phyloP scores from a whole-genome alignment of 2,797 vertebrate genomes.

The Microtus obscurus region DNA sequence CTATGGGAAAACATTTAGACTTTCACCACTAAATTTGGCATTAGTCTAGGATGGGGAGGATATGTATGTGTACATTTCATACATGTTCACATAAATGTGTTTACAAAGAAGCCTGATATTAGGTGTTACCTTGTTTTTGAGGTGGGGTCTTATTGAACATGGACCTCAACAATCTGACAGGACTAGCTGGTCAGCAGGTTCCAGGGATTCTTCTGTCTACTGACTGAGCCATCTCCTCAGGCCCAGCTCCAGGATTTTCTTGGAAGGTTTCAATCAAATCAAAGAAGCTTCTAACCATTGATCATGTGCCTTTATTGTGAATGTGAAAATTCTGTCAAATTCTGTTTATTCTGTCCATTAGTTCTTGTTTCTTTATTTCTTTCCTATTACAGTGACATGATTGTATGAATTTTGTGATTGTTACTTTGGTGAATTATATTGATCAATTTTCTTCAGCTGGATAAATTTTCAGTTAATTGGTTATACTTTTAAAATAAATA shows the following conservation, averaged over 20 bases:
- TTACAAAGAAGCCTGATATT: not conserved
- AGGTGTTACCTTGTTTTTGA: not conserved
- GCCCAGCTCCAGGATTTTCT: not conserved
- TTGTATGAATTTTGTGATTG: not conserved
- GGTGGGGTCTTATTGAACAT: not conserved
- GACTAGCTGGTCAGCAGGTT: not conserved
- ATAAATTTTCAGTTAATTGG: slow-evolving; percentile 7
- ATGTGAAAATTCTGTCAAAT: slow-evolving; percentile 7
- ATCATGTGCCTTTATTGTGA: slow-evolving; percentile 17
- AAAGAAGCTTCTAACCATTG: not conserved
- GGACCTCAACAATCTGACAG: not conserved
- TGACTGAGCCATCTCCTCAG: not conserved
- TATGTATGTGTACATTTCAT: not conserved
- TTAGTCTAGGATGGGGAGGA: not conserved
- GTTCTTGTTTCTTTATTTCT: not conserved
- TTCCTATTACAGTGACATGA: slow-evolving; percentile 19
- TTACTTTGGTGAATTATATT: not conserved
- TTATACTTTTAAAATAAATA: not conserved
- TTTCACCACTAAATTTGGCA: not conserved
- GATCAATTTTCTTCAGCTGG: slow-evolving; percentile 18
- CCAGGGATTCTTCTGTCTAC: not conserved
- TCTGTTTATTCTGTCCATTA: not conserved
- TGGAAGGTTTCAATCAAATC: not conserved
- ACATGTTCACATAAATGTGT: not conserved
- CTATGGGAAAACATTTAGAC: not conserved